phyloP scores from a whole-genome alignment of 2,113 vertebrate genomes.

The Hippocampus mohnikei region DNA sequence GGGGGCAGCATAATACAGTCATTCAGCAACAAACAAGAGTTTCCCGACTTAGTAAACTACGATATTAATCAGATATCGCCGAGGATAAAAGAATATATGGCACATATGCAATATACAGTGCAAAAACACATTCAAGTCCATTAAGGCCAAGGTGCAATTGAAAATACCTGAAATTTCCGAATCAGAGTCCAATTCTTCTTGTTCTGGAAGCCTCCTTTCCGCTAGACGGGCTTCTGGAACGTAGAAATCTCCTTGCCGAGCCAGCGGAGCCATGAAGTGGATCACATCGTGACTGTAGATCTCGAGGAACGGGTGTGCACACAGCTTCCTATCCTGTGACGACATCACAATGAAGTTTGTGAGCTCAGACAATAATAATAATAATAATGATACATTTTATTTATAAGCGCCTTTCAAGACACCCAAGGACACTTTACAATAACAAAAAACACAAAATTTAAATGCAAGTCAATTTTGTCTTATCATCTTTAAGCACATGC shows the following conservation, averaged over 20 bases:
- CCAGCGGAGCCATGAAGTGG: conserved; percentile 84
- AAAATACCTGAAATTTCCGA: conserved; percentile 80
- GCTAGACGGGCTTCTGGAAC: conserved; percentile 84
- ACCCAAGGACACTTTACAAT: no score
- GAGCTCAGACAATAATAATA: no score
- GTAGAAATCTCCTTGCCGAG: conserved; percentile 89
- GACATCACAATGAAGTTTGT: not conserved
- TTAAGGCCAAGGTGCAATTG: not conserved
- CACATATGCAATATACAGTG: no score
- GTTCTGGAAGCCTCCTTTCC: conserved; percentile 64
- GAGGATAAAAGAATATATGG: no score
- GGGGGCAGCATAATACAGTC: no score
- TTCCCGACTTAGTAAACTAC: no score
- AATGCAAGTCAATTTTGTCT: not conserved
- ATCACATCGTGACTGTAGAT: conserved; percentile 84
- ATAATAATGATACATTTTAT: no score
- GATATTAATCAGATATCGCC: not conserved
- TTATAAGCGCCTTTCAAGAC: no score
- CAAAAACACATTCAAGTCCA: no score
- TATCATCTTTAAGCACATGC: not conserved
- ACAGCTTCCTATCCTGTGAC: conserved; percentile 83
- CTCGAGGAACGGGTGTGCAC: conserved; percentile 87
- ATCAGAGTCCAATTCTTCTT: conserved; percentile 67
- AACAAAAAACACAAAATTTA: no score
- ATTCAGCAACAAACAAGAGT: no score